phyloP scores from a whole-genome alignment of 2,113 vertebrate species.

The Hippocampus comes region DNA sequence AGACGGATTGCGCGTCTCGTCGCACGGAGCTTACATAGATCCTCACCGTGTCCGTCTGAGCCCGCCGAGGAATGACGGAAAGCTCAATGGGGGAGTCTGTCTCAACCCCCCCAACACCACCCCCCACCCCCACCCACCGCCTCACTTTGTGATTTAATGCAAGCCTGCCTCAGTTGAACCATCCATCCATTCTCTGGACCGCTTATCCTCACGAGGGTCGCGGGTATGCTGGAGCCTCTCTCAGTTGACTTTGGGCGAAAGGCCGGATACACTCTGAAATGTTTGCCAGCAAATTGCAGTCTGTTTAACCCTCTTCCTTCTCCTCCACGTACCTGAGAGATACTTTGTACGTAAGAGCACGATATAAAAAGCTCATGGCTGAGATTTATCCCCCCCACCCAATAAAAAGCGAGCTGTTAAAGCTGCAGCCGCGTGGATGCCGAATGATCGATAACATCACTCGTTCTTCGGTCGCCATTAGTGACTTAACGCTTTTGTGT shows the following conservation, averaged over 20 bases:
- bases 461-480: constrained; percentile 71
- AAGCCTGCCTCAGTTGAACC: constrained; percentile 17
- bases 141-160: constrained; percentile 63
- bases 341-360: constrained; percentile 63
- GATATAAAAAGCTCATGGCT: constrained; percentile 65
- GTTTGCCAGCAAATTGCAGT: too few species aligned
- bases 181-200: too few species aligned
- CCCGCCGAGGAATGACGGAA: constrained; percentile 67
- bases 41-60: constrained; percentile 55
- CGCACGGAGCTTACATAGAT: constrained; percentile 68
- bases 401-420: constrained; percentile 75
- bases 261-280: too few species aligned
- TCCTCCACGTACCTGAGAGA: constrained; percentile 61
- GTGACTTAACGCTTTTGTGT: constrained; percentile 42
- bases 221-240: too few species aligned
- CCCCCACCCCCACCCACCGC: constrained; percentile 8
- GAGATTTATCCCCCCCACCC: constrained; percentile 64
- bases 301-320: constrained; percentile 16
- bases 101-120: constrained; percentile 33
- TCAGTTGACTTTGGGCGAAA: too few species aligned
- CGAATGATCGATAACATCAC: constrained; percentile 72
- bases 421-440: constrained; percentile 71
- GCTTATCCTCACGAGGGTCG: too few species aligned
- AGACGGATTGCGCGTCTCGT: constrained; percentile 59
- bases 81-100: constrained; percentile 68